phyloP scores from a whole-genome alignment of 2,113 vertebrate genomes.

The Carassius gibelio region DNA sequence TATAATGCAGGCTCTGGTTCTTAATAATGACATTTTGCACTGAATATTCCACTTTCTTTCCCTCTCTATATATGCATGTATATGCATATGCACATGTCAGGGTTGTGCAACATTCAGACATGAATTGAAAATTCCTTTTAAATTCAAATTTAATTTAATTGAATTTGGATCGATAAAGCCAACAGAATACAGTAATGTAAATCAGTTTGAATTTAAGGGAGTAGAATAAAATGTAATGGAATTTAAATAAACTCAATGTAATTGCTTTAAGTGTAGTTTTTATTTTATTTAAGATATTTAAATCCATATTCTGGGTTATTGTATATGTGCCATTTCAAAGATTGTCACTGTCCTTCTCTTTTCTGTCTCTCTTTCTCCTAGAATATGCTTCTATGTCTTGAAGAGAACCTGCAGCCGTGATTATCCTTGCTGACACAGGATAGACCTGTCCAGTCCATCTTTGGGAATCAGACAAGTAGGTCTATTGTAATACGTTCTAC shows the following conservation, averaged over 20 bases:
- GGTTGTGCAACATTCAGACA: too few relatives aligned
- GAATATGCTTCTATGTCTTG: not conserved
- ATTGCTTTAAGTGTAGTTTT: not conserved
- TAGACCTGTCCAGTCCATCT: constrained; percentile 55
- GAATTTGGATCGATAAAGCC: too few relatives aligned
- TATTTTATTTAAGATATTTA: not conserved
- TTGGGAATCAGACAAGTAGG: constrained; percentile 29
- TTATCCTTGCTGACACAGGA: constrained; percentile 32
- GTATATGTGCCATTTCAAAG: not conserved
- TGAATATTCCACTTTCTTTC: not conserved
- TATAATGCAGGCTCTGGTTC: not conserved
- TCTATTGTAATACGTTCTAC: constrained; percentile 43
- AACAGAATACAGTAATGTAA: not conserved
- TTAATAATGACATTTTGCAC: not conserved
- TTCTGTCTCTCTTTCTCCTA: too few relatives aligned
- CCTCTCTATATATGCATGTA: too few relatives aligned
- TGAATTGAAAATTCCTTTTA: too few relatives aligned
- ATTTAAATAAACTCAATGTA: not conserved
- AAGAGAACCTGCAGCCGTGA: constrained; percentile 46
- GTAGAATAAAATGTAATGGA: too few relatives aligned
- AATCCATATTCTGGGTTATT: not conserved
- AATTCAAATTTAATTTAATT: too few relatives aligned
- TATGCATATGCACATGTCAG: too few relatives aligned
- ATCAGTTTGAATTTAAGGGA: not conserved
- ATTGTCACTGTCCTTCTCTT: not conserved